Conservation (phyloP, 2,113 vertebrate genomes). For the Vicugna pacos region DNA sequence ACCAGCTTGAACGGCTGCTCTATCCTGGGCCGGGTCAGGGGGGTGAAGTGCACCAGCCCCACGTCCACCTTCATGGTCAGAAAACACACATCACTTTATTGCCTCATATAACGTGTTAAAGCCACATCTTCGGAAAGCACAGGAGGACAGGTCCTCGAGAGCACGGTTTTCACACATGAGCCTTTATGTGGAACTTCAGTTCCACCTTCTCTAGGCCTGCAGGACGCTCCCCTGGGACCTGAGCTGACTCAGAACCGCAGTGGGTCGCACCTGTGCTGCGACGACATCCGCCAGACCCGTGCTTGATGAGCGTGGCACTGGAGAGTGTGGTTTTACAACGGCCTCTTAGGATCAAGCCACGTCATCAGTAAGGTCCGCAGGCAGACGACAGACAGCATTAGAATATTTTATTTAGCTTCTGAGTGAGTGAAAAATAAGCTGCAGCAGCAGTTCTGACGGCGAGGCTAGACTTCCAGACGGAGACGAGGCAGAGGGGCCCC, state of each 20-base stretch:
- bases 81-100: not conserved
- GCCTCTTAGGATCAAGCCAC: not conserved
- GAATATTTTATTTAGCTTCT: not conserved
- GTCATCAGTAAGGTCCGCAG: not conserved
- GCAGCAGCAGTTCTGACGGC: not conserved
- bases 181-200: accelerated
- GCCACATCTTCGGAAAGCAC: not conserved
- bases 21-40: slow-evolving; percentile 92
- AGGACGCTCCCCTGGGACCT: accelerated
- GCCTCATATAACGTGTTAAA: accelerated
- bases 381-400: not conserved
- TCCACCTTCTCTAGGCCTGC: not conserved
- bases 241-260: not conserved
- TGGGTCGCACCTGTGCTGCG: accelerated
- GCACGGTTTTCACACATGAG: not conserved
- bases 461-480: not conserved
- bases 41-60: slow-evolving; percentile 95
- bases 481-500: not conserved
- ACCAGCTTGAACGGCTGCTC: slow-evolving; percentile 95
- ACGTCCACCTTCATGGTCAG: slow-evolving; percentile 92
- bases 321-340: not conserved
- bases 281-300: not conserved
- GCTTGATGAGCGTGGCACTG: not conserved
- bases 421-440: not conserved
- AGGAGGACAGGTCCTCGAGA: accelerated